phyloP scores from a whole-genome alignment of 1,140 invertebrate genomes.

The Melipona quadrifasciata region DNA sequence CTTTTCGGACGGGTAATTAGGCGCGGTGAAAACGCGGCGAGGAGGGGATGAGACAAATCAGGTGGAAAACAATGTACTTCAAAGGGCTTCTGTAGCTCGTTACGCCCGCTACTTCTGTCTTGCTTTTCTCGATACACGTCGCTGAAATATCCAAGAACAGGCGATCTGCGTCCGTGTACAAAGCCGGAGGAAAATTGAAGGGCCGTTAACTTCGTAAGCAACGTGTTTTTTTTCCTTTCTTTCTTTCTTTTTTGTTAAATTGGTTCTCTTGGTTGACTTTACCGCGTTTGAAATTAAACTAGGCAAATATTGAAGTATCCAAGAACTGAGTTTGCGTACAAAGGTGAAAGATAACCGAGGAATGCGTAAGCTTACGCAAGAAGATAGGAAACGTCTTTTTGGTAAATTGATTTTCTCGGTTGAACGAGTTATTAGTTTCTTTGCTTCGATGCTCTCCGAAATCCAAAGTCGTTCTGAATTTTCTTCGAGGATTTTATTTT shows the following conservation, averaged over 20 bases:
- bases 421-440: too few relatives aligned
- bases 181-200: too few relatives aligned
- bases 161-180: background rate
- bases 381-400: background rate
- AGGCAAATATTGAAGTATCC: too few relatives aligned
- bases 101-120: background rate
- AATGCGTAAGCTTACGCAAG: background rate
- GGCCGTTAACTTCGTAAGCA: too few relatives aligned
- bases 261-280: too few relatives aligned
- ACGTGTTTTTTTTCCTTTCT: too few relatives aligned
- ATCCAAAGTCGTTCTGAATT: too few relatives aligned
- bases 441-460: too few relatives aligned
- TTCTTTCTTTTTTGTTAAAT: too few relatives aligned
- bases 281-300: too few relatives aligned
- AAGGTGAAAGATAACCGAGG: background rate
- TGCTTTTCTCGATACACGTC: background rate
- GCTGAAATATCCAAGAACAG: background rate
- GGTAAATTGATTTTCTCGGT: background rate
- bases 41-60: conserved; percentile 35
- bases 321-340: background rate
- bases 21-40: background rate
- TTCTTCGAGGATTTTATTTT: too few relatives aligned
- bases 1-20: conserved; percentile 50
- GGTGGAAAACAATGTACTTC: conserved; percentile 54
- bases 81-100: conserved; percentile 33